phyloP scores from a whole-genome alignment of 2,797 vertebrate species.

The Tauraco hartlaubi region DNA sequence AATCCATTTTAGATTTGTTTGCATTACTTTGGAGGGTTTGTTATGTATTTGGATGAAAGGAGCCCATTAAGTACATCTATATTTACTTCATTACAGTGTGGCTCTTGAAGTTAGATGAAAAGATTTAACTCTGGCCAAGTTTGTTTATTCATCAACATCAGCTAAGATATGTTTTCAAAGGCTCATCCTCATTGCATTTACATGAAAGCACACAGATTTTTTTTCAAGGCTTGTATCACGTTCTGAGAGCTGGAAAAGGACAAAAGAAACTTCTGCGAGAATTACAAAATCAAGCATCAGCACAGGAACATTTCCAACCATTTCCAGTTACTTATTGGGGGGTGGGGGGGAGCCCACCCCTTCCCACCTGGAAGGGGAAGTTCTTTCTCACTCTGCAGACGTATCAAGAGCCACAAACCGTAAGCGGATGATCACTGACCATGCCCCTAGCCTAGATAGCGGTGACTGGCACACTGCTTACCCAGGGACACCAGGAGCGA shows the following conservation, averaged over 20 bases:
- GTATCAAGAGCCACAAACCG: not conserved
- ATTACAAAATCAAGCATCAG: not conserved
- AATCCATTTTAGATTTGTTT: conserved; percentile 25
- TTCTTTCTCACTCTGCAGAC: not conserved
- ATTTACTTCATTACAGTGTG: conserved; percentile 50
- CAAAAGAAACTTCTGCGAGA: not conserved
- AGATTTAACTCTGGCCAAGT: conserved; percentile 65
- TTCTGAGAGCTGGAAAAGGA: conserved; percentile 18
- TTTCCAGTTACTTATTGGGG: not conserved
- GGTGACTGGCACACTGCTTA: not conserved
- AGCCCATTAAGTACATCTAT: conserved; percentile 56
- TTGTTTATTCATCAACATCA: conserved; percentile 61
- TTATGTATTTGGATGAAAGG: conserved; percentile 47
- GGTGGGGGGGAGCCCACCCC: not conserved
- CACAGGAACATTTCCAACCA: not conserved
- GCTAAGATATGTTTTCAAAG: conserved; percentile 47
- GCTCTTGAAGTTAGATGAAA: conserved; percentile 70
- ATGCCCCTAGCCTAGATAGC: not conserved
- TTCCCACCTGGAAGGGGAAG: not conserved
- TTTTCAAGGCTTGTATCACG: not conserved
- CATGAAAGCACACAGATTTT: conserved; percentile 37
- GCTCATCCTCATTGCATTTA: conserved; percentile 29
- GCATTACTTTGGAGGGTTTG: conserved; percentile 19
- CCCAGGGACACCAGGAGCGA: not conserved
- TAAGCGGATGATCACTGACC: not conserved